A percentile compares a stretch with the other conserved stretches of the same genome.
Conservation (phyloP, 1,140 invertebrate species). For the Drosophila biarmipes region DNA sequence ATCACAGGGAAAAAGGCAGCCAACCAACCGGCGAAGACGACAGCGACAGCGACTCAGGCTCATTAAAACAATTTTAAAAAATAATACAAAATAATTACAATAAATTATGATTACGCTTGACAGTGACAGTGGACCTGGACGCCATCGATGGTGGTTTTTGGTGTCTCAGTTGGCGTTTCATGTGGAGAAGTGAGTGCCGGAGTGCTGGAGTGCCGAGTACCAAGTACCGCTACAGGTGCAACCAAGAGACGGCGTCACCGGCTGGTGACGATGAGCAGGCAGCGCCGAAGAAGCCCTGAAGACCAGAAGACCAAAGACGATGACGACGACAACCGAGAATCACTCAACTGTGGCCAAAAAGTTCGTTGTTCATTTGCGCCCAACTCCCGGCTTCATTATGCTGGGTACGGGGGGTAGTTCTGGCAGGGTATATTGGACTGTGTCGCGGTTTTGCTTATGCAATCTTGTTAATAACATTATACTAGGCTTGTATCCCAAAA, state of each 20-base stretch:
- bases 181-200: not conserved
- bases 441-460: rapidly evolving
- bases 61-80: slow-evolving; percentile 83
- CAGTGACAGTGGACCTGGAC: slow-evolving; percentile 71
- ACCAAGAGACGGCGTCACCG: slow-evolving; percentile 54
- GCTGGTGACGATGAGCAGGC: slow-evolving; percentile 57
- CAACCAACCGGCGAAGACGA: slow-evolving; percentile 19
- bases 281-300: slow-evolving; percentile 18
- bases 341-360: slow-evolving; percentile 78
- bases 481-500: too few species aligned
- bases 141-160: slow-evolving; percentile 31
- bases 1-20: slow-evolving; percentile 41
- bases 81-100: slow-evolving; percentile 84
- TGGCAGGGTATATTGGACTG: not conserved
- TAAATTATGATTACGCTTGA: slow-evolving; percentile 83
- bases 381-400: slow-evolving; percentile 63
- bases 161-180: not conserved
- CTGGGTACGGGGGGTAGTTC: not conserved
- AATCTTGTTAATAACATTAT: not conserved
- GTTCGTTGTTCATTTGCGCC: slow-evolving; percentile 77
- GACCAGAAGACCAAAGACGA: slow-evolving; percentile 32
- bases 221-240: slow-evolving; percentile 58
- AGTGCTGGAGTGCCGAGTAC: not conserved
- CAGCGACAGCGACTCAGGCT: slow-evolving; percentile 43
- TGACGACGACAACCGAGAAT: slow-evolving; percentile 73